phyloP scores from a whole-genome alignment of 2,113 vertebrate species.

The Xiphophorus maculatus region DNA sequence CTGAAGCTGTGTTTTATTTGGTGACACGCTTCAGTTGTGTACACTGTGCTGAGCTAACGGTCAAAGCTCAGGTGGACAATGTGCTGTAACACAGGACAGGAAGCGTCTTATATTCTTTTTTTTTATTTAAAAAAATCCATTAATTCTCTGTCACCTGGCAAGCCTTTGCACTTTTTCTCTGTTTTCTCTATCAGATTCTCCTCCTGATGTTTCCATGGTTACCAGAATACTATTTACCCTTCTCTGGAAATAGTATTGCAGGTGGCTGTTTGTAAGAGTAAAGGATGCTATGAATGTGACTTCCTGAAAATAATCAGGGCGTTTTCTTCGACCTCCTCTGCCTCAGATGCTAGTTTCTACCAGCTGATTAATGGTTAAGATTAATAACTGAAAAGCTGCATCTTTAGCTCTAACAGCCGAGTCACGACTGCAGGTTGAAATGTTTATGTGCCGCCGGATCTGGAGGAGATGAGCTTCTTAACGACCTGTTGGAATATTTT shows the following conservation, averaged over 20 bases:
- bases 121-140: constrained; percentile 62
- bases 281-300: constrained; percentile 45
- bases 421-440: background rate
- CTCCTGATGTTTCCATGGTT: constrained; percentile 67
- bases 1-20: constrained; percentile 27
- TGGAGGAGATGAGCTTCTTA: background rate
- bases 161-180: constrained; percentile 38
- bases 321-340: background rate
- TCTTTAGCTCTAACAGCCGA: constrained; percentile 1
- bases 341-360: constrained; percentile 1
- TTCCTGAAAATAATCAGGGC: background rate
- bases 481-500: constrained; percentile 14
- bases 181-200: constrained; percentile 61
- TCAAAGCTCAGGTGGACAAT: constrained; percentile 14
- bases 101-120: constrained; percentile 65
- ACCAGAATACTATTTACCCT: constrained; percentile 68
- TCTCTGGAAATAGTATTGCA: constrained; percentile 34
- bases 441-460: background rate
- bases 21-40: constrained; percentile 26
- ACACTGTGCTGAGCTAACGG: constrained; percentile 40
- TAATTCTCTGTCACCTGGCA: constrained; percentile 58
- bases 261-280: constrained; percentile 47
- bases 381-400: background rate
- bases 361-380: background rate
- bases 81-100: constrained; percentile 68